A percentile compares a stretch with the other conserved stretches of the same genome.
These are phyloP conservation scores for Phasianus colchicus DNA, from an alignment of 2,113 vertebrate genomes.

Conservation along the genomic window DNA sequence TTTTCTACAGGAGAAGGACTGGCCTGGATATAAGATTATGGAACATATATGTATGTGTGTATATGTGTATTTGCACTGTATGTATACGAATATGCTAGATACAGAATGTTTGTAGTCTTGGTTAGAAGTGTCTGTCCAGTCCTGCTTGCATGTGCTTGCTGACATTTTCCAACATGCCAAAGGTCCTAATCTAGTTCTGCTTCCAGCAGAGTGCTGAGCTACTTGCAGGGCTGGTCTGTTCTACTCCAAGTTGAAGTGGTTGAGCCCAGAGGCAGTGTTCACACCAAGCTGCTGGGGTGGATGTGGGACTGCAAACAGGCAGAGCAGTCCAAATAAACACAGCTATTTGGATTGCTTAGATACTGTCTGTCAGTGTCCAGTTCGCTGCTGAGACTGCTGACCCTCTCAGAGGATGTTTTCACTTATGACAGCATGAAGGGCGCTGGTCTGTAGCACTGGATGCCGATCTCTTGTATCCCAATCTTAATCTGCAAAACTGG, in stretches of 20 bases:
- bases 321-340: neutral
- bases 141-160: neutral
- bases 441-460: rapidly evolving
- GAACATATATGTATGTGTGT: no score
- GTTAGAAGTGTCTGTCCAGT: neutral
- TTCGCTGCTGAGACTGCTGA: neutral
- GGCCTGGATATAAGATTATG: neutral
- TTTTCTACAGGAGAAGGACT: neutral
- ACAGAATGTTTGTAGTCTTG: neutral
- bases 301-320: rapidly evolving
- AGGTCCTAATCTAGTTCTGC: neutral
- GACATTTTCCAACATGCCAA: neutral
- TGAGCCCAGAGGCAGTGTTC: neutral
- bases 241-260: neutral
- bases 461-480: neutral
- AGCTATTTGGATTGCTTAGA: neutral
- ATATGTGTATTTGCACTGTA: no score
- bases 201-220: neutral
- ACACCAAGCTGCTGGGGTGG: neutral
- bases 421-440: neutral
- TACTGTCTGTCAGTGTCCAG: neutral
- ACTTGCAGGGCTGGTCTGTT: neutral
- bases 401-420: neutral
- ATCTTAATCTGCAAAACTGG: neutral
- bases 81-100: rapidly evolving